phyloP scores from a whole-genome alignment of 2,888 invertebrate species.

The Galeopsomyia nigrocyanea region DNA sequence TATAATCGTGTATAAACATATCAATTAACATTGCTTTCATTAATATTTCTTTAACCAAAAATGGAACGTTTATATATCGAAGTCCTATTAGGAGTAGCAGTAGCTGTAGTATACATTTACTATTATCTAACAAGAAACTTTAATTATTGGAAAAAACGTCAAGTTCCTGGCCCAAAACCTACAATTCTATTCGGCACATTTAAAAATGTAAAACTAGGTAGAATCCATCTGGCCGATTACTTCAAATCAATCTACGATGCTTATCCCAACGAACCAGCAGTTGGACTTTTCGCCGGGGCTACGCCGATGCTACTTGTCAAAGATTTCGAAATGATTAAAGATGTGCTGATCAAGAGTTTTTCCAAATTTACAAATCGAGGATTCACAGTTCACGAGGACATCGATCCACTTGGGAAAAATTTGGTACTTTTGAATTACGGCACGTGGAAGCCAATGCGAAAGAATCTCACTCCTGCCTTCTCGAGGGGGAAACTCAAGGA shows the following conservation, averaged over 20 bases:
- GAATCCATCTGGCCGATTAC: constrained; percentile 18
- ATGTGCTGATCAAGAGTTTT: constrained; percentile 68
- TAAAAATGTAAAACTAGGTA: constrained; percentile 49
- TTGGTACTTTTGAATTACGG: constrained; percentile 67
- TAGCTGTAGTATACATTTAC: not conserved
- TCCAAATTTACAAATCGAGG: constrained; percentile 58
- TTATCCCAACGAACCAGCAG: constrained; percentile 53
- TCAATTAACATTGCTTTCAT: too few relatives aligned
- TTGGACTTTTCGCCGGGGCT: constrained; percentile 65
- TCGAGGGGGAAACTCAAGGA: constrained; percentile 70
- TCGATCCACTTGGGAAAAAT: constrained; percentile 68
- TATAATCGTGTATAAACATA: too few relatives aligned
- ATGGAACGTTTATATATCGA: constrained; percentile 45
- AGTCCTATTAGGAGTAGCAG: constrained; percentile 52
- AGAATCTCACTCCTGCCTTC: constrained; percentile 70
- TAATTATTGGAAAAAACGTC: constrained; percentile 65
- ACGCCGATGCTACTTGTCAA: constrained; percentile 63
- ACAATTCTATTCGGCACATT: constrained; percentile 63
- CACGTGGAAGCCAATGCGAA: constrained; percentile 70
- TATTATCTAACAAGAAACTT: constrained; percentile 4
- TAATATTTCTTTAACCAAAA: too few relatives aligned
- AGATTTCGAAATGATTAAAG: constrained; percentile 64
- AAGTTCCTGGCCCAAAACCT: constrained; percentile 65
- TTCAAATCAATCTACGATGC: constrained; percentile 46
- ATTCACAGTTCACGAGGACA: constrained; percentile 54